Evolutionary conservation across 2,113 vertebrate species (phyloP).

Genomic region (Uropsilus gracilis): DNA sequence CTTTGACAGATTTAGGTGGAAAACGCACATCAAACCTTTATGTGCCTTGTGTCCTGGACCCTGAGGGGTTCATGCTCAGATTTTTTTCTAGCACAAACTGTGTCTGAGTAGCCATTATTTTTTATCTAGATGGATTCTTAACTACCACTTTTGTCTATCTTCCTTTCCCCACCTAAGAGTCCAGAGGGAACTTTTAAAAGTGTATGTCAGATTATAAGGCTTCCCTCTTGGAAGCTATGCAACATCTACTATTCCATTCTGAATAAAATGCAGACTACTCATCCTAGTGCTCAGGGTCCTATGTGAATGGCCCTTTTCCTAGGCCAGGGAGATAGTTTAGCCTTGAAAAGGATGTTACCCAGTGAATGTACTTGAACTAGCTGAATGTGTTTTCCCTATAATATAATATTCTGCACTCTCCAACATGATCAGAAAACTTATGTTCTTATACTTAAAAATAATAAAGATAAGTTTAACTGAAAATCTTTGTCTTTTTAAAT

Average conservation of each 20-base stretch:
- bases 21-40: background rate
- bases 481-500: background rate
- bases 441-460: background rate
- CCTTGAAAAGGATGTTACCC: background rate
- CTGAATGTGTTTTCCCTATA: conserved; percentile 29
- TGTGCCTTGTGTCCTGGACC: background rate
- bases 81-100: background rate
- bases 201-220: conserved; percentile 22
- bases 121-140: conserved; percentile 1
- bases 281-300: background rate
- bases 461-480: conserved; percentile 25
- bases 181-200: background rate
- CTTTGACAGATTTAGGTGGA: too few species aligned
- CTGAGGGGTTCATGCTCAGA: background rate
- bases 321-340: background rate
- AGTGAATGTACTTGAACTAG: background rate
- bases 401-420: background rate
- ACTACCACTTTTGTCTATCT: background rate
- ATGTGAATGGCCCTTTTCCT: background rate
- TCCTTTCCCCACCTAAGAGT: background rate
- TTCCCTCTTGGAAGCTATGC: background rate
- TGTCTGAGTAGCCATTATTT: background rate
- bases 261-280: background rate
- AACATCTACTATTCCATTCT: background rate
- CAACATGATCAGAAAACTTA: conserved; percentile 13